Evolutionary conservation across 92 coral and sea anemone species (phyloP), one percentile per base, ranked within the genome.

Genomic region (Zoanthus solanderi): DNA sequence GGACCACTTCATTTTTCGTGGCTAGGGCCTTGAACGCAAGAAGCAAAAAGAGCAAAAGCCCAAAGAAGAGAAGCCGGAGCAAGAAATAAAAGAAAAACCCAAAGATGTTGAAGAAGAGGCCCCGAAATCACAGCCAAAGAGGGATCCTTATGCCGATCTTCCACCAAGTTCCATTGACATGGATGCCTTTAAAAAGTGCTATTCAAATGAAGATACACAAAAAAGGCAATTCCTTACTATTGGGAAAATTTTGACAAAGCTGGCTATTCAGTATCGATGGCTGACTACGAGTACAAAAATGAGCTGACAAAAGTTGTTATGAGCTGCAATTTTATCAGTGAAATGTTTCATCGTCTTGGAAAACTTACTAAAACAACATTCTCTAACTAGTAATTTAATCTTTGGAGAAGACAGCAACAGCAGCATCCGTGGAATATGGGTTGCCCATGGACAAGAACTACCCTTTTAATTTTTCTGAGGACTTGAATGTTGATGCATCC

Each of bases 161-260:
- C 92, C 92, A 4, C 52, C 71, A 7, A 90, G 83, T 83, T 67
- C 94, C 13, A 89, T 96, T 32, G 92, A 83, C 75, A 87, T 96
- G 92, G 98, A 96, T 90, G 98, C 92, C 47, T 96, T 94, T 82
- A 96, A 96, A 63, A 85, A 91, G 12, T 89, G 74, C 72, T 96
- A 93, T 90, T 91, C 95, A 16, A 96, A 96, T 72, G 82, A 93
- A 37, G 98, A 96, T 84, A 93, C 96, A 2, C 92, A 47, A 3
- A 88, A 4, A 86, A 53, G 76, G 95, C 98, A 52, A 88, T 96
- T 71, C 98, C 98, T 2, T 77, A 93, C 92, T 93, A 94, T 50
- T 96, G 98, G 98, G 92, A 96, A 58, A 82, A 96, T 79, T 93
- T 96, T 71, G 97, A 96, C 88, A 95, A 95, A 76, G 98, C 95